phyloP scores from a whole-genome alignment of 2,113 vertebrate species.

The Plecturocebus donacophilus region DNA sequence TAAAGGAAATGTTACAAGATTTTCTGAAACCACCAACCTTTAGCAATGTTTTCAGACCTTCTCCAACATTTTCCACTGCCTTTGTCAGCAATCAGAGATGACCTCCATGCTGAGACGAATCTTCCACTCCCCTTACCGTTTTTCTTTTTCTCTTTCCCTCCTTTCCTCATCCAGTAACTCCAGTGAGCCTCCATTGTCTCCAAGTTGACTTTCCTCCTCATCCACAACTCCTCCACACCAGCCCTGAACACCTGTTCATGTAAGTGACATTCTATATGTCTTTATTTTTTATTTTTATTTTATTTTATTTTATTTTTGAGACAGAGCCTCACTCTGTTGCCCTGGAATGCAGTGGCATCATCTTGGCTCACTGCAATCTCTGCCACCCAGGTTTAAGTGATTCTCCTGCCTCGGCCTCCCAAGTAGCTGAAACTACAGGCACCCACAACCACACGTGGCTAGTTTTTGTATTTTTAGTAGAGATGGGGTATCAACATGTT shows the following conservation, averaged over 20 bases:
- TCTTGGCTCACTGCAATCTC: too few relatives aligned
- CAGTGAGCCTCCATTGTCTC: neutral
- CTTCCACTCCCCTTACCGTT: fast-evolving
- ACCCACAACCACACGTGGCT: too few relatives aligned
- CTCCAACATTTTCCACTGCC: neutral
- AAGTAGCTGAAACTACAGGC: too few relatives aligned
- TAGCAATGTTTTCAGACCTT: neutral
- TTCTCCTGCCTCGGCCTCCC: too few relatives aligned
- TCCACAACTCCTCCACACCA: neutral
- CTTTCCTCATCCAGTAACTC: neutral
- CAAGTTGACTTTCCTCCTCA: neutral
- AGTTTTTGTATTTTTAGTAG: too few relatives aligned
- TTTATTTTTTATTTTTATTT: neutral
- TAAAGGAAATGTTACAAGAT: neutral
- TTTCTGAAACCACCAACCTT: too few relatives aligned
- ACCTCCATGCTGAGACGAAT: fast-evolving
- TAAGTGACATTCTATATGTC: neutral
- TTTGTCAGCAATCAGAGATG: neutral
- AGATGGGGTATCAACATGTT: too few relatives aligned
- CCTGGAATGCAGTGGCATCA: too few relatives aligned
- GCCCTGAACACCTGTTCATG: neutral
- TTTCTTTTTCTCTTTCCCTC: neutral
- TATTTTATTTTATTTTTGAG: neutral
- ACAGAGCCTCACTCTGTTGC: neutral
- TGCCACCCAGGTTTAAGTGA: too few relatives aligned